Conservation (phyloP, 2,113 vertebrate genomes). For the Anthoscopus minutus region DNA sequence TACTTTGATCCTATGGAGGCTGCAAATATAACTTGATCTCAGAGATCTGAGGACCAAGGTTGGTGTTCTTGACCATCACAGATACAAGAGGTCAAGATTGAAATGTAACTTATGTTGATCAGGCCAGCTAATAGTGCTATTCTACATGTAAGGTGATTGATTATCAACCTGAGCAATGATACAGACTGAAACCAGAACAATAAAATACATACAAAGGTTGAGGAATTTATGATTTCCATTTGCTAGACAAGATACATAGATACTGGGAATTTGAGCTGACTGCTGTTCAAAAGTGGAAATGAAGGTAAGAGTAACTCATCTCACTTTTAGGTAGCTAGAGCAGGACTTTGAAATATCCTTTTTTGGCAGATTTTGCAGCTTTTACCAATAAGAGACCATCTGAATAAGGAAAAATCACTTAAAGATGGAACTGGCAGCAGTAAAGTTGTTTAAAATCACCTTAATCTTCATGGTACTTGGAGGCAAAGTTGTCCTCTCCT, state of each 20-base stretch:
- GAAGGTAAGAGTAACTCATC: not conserved
- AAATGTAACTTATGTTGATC: not conserved
- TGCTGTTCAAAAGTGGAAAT: not conserved
- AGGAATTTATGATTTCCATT: not conserved
- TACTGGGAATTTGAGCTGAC: not conserved
- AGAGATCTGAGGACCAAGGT: not conserved
- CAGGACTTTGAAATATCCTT: not conserved
- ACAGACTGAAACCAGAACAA: not conserved
- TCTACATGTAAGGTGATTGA: not conserved
- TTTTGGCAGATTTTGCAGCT: not conserved
- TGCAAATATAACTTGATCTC: not conserved
- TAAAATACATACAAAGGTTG: not conserved
- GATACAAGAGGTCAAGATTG: not conserved
- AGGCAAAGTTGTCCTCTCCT: slow-evolving; percentile 79
- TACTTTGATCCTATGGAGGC: not conserved
- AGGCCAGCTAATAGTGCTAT: not conserved
- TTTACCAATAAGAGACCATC: not conserved
- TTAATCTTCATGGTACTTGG: slow-evolving; percentile 85
- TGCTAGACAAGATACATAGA: not conserved
- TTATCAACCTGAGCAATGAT: not conserved
- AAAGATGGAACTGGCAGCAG: not conserved
- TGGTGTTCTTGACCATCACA: not conserved
- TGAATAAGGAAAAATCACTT: not conserved
- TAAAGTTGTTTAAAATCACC: slow-evolving; percentile 68
- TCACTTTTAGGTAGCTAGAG: not conserved